Evolutionary conservation across 2,888 invertebrate species (phyloP).

Genomic region (Thecocarcelia acutangulata): DNA sequence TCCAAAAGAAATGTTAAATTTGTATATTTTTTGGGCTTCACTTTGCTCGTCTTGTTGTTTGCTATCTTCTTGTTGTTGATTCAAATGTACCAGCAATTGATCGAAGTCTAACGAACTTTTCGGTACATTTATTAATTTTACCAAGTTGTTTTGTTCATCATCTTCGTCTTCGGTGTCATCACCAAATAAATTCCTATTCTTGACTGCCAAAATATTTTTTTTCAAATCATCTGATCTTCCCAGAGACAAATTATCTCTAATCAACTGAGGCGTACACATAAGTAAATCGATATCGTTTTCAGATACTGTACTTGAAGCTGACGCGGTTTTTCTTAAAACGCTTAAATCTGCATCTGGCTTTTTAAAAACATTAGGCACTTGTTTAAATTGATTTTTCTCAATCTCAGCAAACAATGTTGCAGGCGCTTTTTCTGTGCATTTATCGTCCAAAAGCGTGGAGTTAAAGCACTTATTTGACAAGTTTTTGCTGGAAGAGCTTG

Average conservation of each 20-base stretch:
- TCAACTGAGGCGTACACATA: conserved; percentile 70
- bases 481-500: background rate
- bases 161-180: conserved; percentile 63
- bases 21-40: conserved; percentile 50
- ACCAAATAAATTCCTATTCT: conserved; percentile 64
- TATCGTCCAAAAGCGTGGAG: conserved; percentile 51
- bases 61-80: background rate
- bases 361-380: conserved; percentile 40
- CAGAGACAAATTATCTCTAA: conserved; percentile 62
- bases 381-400: conserved; percentile 44
- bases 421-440: conserved; percentile 34
- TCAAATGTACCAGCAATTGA: conserved; percentile 67
- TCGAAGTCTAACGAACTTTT: conserved; percentile 70
- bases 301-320: conserved; percentile 27
- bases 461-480: conserved; percentile 40
- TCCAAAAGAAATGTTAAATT: conserved; percentile 60
- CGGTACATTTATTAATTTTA: conserved; percentile 62
- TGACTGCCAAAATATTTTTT: conserved; percentile 41
- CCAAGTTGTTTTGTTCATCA: conserved; percentile 49
- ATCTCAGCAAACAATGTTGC: conserved; percentile 41
- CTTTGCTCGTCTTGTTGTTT: conserved; percentile 25
- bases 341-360: conserved; percentile 37
- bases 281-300: conserved; percentile 65
- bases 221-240: conserved; percentile 27
- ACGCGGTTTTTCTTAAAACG: conserved; percentile 20